Conservation (phyloP, 2,797 vertebrate species). For the Mycteria americana region DNA sequence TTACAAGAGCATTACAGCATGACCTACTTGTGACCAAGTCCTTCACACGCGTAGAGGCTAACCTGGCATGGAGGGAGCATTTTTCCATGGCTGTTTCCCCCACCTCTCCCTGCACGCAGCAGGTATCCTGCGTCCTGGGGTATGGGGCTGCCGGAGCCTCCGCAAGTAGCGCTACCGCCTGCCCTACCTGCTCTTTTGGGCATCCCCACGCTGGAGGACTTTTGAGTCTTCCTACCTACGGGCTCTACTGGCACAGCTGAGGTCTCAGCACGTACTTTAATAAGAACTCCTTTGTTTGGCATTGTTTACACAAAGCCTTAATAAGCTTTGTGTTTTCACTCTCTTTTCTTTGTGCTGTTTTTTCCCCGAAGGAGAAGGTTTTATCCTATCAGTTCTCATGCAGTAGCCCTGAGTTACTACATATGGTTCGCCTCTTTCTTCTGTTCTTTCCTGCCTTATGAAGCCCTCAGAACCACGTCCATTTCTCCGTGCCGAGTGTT, state of each 20-base stretch:
- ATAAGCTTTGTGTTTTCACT: background rate
- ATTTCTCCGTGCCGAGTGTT: background rate
- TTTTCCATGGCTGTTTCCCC: background rate
- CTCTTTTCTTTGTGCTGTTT: background rate
- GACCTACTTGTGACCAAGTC: background rate
- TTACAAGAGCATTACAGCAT: background rate
- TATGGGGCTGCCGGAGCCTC: background rate
- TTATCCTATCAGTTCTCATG: background rate
- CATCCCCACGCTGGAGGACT: accelerated
- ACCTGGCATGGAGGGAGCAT: no score
- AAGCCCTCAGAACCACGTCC: background rate
- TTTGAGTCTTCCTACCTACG: accelerated
- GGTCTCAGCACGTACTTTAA: background rate
- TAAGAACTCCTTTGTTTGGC: background rate
- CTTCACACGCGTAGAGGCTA: background rate
- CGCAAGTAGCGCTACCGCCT: accelerated
- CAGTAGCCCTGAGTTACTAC: background rate
- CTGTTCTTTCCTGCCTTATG: background rate
- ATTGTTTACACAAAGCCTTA: background rate
- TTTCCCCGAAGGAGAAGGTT: background rate
- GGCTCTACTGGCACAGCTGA: background rate
- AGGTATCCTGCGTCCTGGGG: no score
- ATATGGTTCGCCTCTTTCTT: background rate
- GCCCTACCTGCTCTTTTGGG: background rate
- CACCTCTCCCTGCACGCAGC: accelerated